Conservation (phyloP, 2,797 vertebrate species). For the Euthynnus affinis region DNA sequence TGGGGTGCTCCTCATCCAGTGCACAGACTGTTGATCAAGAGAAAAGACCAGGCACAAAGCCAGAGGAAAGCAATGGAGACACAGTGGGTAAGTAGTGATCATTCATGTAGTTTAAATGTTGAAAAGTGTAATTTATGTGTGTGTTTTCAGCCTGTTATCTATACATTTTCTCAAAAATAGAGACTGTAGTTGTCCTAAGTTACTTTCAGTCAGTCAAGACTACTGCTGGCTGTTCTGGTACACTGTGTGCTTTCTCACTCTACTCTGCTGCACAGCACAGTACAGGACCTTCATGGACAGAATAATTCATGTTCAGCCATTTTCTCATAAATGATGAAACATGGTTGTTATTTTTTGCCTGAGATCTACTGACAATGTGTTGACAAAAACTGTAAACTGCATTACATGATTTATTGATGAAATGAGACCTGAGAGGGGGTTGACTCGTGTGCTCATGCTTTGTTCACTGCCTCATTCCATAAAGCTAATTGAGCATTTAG, state of each 20-base stretch:
- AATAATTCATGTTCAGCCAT: slow-evolving; percentile 23
- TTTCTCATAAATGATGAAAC: slow-evolving; percentile 15
- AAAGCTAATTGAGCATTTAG: not conserved
- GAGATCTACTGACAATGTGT: not conserved
- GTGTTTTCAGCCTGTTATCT: not conserved
- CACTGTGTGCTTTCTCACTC: slow-evolving; percentile 75
- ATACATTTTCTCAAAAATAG: not conserved
- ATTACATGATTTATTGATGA: not conserved
- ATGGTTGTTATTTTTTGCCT: not conserved
- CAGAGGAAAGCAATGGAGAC: slow-evolving; percentile 82
- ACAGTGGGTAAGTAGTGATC: slow-evolving; percentile 76
- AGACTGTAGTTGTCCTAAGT: slow-evolving; percentile 2
- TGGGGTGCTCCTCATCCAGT: slow-evolving; percentile 88
- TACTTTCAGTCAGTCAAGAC: slow-evolving; percentile 15
- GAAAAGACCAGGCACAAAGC: slow-evolving; percentile 85
- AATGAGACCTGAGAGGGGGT: slow-evolving; percentile 11
- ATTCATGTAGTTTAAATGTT: not conserved
- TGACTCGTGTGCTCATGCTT: not conserved
- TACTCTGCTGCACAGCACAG: slow-evolving; percentile 26
- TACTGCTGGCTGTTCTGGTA: slow-evolving; percentile 50
- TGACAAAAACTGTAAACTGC: slow-evolving; percentile 19
- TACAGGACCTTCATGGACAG: not conserved
- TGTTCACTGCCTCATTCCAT: not conserved
- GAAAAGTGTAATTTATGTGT: not conserved
- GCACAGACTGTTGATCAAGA: slow-evolving; percentile 84